Evolutionary conservation across 2,113 vertebrate genomes (phyloP), one percentile per base, ranked within the genome.

Genomic region (Melanotaenia duboulayi): DNA sequence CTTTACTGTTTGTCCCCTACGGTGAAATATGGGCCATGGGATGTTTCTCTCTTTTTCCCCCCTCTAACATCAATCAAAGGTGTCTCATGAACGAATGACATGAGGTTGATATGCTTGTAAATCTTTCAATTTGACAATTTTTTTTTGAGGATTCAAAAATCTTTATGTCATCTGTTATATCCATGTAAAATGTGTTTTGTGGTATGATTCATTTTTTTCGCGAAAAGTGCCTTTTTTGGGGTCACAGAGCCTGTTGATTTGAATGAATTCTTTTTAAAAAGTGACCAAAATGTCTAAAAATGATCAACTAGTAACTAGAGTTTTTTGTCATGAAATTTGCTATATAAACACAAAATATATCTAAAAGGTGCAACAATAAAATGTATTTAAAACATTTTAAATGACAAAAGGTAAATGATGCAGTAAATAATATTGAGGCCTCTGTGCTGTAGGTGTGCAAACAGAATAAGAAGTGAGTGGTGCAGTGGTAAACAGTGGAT

Each of bases 1-100:
- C 78, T 63, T 78, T 40, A 2, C 55, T 84, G 85, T 87, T 90
- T 84, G 82, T 83, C 83, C 74, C 84, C 80, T 48, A 65, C 52
- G 12, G 17, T 65, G n/a, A 57, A 82, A 78, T 78, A 80, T 56
- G 55, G 76, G 69, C 40, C 51, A 11, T 17, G n/a, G 25, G 14
- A 19, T 62, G 57, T 79, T 77, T 32, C 0, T 19, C 19, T 20
- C 11, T 35, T 46, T 28, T 28, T 9, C 32, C 32, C 32, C 32
- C 39, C 17, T 20, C 4, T 16, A 14, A 11, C 35, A 32, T 17
- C 54, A 50, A 35, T 72, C 72, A 78, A 48, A 76, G 20, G 62
- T 60, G 48, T 52, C 72, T 64, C 52, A 48, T 75, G n/a, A 78
- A 74, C 54, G 19, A 23, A 50, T 20, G 59, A 48, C 39, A 4